These are phyloP conservation scores for Megathymus violae DNA, from an alignment of 1,140 invertebrate species.

Conservation along the genomic window DNA sequence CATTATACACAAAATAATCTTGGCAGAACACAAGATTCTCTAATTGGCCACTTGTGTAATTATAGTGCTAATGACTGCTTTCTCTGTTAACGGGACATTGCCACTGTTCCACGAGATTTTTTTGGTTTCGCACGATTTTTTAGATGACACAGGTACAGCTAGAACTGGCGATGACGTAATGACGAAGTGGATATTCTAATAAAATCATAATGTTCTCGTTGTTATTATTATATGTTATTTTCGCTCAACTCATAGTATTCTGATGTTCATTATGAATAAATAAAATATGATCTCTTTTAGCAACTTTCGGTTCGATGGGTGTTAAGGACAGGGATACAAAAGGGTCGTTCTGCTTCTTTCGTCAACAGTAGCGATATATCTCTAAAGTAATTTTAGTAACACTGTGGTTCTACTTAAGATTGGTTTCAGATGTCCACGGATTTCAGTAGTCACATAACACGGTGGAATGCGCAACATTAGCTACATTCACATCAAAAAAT, in stretches of 20 bases:
- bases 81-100: constrained; percentile 5
- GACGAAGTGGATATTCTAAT: background rate
- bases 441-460: background rate
- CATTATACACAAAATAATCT: background rate
- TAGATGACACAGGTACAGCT: background rate
- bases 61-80: constrained; percentile 4
- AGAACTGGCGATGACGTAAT: background rate
- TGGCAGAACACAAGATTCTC: background rate
- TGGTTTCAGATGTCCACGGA: background rate
- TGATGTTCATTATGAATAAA: background rate
- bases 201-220: background rate
- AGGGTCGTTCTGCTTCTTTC: too few relatives aligned
- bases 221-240: background rate
- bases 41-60: background rate
- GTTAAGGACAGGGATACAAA: too few relatives aligned
- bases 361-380: too few relatives aligned
- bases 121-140: constrained; percentile 1
- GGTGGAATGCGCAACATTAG: background rate
- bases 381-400: too few relatives aligned
- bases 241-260: background rate
- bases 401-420: too few relatives aligned
- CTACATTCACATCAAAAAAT: background rate
- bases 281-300: too few relatives aligned
- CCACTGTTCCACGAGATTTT: background rate
- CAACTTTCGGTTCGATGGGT: too few relatives aligned